A percentile compares a stretch with the other conserved stretches of the same genome.
phyloP scores from a whole-genome alignment of 1,140 invertebrate species.

The Aphidius ervi region DNA sequence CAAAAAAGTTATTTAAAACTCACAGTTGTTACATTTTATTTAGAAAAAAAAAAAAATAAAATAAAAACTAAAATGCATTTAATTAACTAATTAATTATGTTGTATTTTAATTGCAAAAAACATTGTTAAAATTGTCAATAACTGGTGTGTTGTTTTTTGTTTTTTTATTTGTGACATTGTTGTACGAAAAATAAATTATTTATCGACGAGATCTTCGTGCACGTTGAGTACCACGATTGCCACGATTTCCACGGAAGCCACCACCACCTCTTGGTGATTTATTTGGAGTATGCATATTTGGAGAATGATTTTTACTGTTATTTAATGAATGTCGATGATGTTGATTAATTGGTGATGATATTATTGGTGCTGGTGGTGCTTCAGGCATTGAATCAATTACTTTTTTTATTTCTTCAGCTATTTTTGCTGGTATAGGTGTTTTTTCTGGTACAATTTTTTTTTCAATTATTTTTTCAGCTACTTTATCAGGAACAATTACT shows the following conservation, averaged over 20 bases:
- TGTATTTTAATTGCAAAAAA: no score
- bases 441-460: background rate
- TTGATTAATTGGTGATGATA: background rate
- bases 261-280: conserved; percentile 23
- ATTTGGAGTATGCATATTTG: conserved; percentile 15
- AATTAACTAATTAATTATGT: no score
- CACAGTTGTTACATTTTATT: no score
- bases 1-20: no score
- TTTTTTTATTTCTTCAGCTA: background rate
- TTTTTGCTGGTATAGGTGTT: conserved; percentile 8
- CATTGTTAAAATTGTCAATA: no score
- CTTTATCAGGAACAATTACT: conserved; percentile 38
- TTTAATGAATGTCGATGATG: conserved; percentile 1
- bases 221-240: conserved; percentile 29
- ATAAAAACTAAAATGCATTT: no score
- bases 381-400: background rate
- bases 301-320: conserved; percentile 10
- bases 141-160: no score
- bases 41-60: no score
- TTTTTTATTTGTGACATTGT: no score
- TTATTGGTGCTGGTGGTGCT: conserved; percentile 4
- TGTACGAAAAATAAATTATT: conserved; percentile 14
- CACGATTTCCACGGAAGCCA: conserved; percentile 4
- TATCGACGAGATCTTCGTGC: conserved; percentile 48
- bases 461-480: conserved; percentile 4